These are phyloP conservation scores for Microplitis demolitor DNA, from an alignment of 1,140 invertebrate genomes.

Conservation along the genomic window DNA sequence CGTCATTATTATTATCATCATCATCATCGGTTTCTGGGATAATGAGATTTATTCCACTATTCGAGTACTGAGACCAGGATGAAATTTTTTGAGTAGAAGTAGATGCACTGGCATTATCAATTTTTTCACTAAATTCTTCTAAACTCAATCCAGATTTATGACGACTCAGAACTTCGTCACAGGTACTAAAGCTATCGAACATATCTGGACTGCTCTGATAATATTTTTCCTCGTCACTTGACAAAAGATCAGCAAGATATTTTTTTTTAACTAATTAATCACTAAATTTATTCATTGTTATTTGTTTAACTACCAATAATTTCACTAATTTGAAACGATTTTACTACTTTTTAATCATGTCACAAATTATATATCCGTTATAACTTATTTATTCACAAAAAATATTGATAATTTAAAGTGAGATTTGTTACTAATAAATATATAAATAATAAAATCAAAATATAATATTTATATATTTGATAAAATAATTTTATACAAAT, in stretches of 20 bases:
- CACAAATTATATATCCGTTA: no score
- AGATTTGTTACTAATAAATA: no score
- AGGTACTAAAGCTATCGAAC: not conserved
- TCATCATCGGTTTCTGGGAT: conserved; percentile 11
- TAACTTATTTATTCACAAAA: no score
- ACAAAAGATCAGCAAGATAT: not conserved
- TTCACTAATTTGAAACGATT: no score
- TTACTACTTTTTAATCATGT: no score
- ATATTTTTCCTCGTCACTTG: conserved; percentile 9
- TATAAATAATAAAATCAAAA: no score
- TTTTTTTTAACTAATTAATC: not conserved
- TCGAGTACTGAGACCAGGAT: not conserved
- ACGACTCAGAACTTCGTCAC: not conserved
- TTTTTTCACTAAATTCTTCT: not conserved
- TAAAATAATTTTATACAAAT: no score
- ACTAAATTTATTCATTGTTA: not conserved
- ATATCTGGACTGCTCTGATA: conserved; percentile 4
- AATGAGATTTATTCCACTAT: not conserved
- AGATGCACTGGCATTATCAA: conserved; percentile 3
- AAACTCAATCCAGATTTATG: conserved; percentile 8
- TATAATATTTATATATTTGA: no score
- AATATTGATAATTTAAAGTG: not conserved
- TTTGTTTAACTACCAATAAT: conserved; percentile 1
- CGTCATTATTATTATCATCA: not conserved
- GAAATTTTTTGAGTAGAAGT: not conserved